Evolutionary conservation across 2,113 vertebrate genomes (phyloP).

Genomic region (Otus sunia): DNA sequence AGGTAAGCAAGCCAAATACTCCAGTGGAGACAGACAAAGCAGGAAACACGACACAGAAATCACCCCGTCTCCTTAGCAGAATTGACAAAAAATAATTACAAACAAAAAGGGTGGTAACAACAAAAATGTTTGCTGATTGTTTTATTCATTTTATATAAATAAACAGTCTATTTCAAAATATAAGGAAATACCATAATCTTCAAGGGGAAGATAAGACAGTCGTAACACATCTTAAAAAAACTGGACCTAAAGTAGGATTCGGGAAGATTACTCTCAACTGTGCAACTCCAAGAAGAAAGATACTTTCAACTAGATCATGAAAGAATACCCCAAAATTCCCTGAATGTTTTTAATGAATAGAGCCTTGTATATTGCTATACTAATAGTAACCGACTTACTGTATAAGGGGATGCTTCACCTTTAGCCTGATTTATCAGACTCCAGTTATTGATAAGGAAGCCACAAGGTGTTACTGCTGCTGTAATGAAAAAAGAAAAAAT

Average conservation of each 20-base stretch:
- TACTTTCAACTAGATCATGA: background rate
- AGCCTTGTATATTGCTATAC: background rate
- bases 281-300: background rate
- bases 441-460: background rate
- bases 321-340: background rate
- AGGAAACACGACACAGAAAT: background rate
- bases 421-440: background rate
- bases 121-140: background rate
- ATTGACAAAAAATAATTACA: background rate
- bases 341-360: background rate
- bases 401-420: background rate
- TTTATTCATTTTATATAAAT: background rate
- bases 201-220: background rate
- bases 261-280: background rate
- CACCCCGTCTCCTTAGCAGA: accelerated
- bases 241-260: background rate
- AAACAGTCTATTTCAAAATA: background rate
- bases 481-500: background rate
- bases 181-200: background rate
- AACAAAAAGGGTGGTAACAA: background rate
- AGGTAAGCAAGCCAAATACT: background rate
- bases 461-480: background rate
- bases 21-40: background rate
- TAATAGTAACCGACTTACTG: background rate
- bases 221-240: background rate